Evolutionary conservation across 1,140 invertebrate species (phyloP).

Genomic region (Pseudomyrmex sp.): DNA sequence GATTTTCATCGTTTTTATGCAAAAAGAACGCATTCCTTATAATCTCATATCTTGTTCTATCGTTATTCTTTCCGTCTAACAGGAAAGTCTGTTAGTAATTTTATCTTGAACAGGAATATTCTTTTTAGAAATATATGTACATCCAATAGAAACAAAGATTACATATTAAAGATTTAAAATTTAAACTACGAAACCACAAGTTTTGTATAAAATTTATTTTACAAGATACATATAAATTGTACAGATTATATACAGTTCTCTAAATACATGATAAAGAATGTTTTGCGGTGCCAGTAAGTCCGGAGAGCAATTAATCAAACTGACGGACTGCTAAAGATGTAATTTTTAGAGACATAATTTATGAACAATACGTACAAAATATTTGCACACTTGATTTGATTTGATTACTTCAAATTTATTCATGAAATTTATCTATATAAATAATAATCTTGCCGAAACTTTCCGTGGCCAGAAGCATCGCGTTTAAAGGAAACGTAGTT

Average conservation of each 20-base stretch:
- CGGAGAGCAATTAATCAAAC: slow-evolving; percentile 24
- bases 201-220: slow-evolving; percentile 23
- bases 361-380: background rate
- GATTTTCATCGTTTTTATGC: slow-evolving; percentile 24
- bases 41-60: slow-evolving; percentile 11
- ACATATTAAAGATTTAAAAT: background rate
- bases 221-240: slow-evolving; percentile 29
- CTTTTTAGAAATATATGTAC: background rate
- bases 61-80: background rate
- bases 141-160: background rate
- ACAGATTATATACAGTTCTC: slow-evolving; percentile 3
- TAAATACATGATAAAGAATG: background rate
- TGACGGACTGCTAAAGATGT: slow-evolving; percentile 5
- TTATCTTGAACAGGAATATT: slow-evolving; percentile 10
- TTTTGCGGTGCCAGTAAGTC: slow-evolving; percentile 8
- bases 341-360: slow-evolving; percentile 9
- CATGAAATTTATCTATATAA: background rate
- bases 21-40: slow-evolving; percentile 14
- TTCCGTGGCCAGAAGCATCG: background rate
- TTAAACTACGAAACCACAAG: background rate
- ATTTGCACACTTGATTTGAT: background rate
- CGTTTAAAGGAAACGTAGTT: background rate
- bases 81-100: background rate
- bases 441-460: slow-evolving; percentile 6
- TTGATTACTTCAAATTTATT: slow-evolving; percentile 17